Percentiles rank a stretch among this genome's conserved stretches.
phyloP scores from a whole-genome alignment of 1,140 invertebrate genomes.

The Physella acuta region DNA sequence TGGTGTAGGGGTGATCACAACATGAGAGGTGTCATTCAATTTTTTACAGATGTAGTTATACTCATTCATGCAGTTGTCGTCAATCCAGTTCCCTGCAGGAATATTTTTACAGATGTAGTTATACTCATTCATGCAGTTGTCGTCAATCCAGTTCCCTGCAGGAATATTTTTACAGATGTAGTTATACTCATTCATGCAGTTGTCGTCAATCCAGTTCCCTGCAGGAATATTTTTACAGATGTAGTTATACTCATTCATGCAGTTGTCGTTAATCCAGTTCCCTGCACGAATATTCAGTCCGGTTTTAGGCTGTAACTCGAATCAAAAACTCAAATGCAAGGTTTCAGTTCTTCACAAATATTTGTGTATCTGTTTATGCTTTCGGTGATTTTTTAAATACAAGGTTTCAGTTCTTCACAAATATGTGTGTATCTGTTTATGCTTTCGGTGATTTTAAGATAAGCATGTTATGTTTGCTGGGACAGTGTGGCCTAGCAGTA shows the following conservation, averaged over 20 bases:
- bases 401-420: no score
- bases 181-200: slow-evolving; percentile 13
- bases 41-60: slow-evolving; percentile 26
- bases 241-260: slow-evolving; percentile 14
- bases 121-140: slow-evolving; percentile 15
- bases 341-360: no score
- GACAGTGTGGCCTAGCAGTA: no score
- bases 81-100: slow-evolving; percentile 17
- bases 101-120: slow-evolving; percentile 26
- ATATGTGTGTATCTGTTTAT: no score
- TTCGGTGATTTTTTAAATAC: no score
- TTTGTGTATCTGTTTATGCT: no score
- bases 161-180: slow-evolving; percentile 25
- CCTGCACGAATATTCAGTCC: not conserved
- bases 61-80: slow-evolving; percentile 18
- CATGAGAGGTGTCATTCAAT: not conserved
- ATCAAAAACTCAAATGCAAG: no score
- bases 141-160: slow-evolving; percentile 20
- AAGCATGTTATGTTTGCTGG: no score
- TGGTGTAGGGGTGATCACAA: not conserved
- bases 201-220: slow-evolving; percentile 23
- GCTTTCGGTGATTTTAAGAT: no score
- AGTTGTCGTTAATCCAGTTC: slow-evolving; percentile 22
- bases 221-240: slow-evolving; percentile 20
- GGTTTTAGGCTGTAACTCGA: not conserved